Evolutionary conservation across 2,113 vertebrate species (phyloP).

Genomic region (Dryoscopus gambensis): DNA sequence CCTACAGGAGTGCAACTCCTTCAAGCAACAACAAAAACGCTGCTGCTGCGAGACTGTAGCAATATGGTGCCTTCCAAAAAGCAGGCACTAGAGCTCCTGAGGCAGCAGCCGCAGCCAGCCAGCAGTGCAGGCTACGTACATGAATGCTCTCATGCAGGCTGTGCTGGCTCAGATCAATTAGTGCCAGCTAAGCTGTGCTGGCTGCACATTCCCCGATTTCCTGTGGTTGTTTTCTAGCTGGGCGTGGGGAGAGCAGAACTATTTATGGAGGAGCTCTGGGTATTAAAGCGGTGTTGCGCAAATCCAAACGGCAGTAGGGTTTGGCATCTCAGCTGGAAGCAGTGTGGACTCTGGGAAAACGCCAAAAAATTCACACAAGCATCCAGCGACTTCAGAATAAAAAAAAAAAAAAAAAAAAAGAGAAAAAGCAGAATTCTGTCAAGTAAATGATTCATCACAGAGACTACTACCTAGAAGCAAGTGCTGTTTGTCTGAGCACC

Average conservation of each 20-base stretch:
- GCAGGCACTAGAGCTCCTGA: constrained; percentile 26
- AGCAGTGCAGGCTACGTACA: neutral
- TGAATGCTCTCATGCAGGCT: constrained; percentile 46
- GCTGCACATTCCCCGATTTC: constrained; percentile 67
- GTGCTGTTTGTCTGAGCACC: constrained; percentile 9
- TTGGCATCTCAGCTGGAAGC: constrained; percentile 64
- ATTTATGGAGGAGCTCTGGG: constrained; percentile 78
- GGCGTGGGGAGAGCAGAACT: constrained; percentile 67
- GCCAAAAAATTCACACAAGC: constrained; percentile 51
- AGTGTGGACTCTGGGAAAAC: constrained; percentile 56
- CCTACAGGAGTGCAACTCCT: constrained; percentile 26
- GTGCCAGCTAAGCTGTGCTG: constrained; percentile 54
- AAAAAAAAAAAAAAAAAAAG: neutral
- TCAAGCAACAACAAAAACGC: constrained; percentile 1
- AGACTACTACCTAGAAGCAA: constrained; percentile 13
- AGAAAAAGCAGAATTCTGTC: neutral
- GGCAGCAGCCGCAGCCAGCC: constrained; percentile 18
- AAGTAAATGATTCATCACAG: constrained; percentile 46
- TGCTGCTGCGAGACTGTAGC: constrained; percentile 53
- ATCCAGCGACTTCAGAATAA: neutral
- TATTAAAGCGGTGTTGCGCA: constrained; percentile 72
- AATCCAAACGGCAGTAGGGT: constrained; percentile 65
- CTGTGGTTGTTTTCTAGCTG: constrained; percentile 71
- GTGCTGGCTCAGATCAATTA: constrained; percentile 64
- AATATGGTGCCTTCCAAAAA: constrained; percentile 45